A percentile compares a stretch with the other conserved stretches of the same genome.
These are phyloP conservation scores for Etheostoma cragini DNA, from an alignment of 2,113 vertebrate species.

Conservation along the genomic window DNA sequence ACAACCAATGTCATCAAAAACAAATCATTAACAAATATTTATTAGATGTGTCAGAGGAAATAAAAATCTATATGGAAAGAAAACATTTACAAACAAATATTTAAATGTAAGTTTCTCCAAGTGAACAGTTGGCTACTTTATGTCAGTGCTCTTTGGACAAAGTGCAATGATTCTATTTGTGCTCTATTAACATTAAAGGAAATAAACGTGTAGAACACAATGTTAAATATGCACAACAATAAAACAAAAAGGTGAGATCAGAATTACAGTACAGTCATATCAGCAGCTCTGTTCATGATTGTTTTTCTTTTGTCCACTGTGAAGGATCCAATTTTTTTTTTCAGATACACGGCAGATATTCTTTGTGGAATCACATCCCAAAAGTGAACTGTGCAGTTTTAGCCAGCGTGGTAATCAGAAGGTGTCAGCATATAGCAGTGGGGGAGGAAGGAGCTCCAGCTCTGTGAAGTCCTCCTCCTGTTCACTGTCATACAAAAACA, in stretches of 20 bases:
- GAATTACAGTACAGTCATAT: neutral
- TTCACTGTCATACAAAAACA: conserved; percentile 66
- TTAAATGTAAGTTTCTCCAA: conserved; percentile 7
- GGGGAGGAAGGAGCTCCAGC: conserved; percentile 81
- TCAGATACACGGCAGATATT: neutral
- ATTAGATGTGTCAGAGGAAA: conserved; percentile 48
- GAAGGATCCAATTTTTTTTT: neutral
- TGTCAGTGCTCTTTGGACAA: conserved; percentile 13
- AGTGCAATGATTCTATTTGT: conserved; percentile 25
- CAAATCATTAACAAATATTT: conserved; percentile 53
- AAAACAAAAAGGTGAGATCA: conserved; percentile 8
- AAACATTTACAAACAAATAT: conserved; percentile 22
- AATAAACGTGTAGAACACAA: conserved; percentile 15
- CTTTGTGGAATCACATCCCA: neutral
- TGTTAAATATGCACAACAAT: conserved; percentile 17
- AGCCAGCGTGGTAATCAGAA: conserved; percentile 45
- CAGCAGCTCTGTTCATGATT: neutral
- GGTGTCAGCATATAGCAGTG: conserved; percentile 80
- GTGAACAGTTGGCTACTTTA: conserved; percentile 24
- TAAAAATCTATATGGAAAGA: conserved; percentile 18
- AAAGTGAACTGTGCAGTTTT: neutral
- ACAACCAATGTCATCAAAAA: neutral
- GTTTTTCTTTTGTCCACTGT: neutral
- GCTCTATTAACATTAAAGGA: conserved; percentile 1
- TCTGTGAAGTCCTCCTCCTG: conserved; percentile 78